phyloP scores from a whole-genome alignment of 2,113 vertebrate genomes.

The Clinocottus analis region DNA sequence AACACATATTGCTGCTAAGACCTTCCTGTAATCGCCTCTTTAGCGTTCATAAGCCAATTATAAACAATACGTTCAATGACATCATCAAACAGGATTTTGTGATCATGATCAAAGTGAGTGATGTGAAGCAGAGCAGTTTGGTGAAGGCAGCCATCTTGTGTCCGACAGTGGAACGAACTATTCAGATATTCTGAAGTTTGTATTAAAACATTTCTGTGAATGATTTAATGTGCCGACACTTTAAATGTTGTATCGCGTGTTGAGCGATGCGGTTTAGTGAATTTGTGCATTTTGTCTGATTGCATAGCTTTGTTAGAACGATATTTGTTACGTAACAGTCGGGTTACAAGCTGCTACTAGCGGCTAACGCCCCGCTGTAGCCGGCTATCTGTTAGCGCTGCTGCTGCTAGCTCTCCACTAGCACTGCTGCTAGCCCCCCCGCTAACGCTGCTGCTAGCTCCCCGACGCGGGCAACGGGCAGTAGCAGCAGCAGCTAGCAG shows the following conservation, averaged over 20 bases:
- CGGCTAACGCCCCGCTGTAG: too few species aligned
- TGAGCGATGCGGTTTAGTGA: neutral
- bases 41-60: neutral
- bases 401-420: too few species aligned
- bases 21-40: neutral
- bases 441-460: too few species aligned
- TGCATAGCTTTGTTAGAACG: neutral
- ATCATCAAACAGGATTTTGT: neutral
- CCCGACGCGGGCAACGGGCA: too few species aligned
- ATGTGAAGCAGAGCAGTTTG: neutral
- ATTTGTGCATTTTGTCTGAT: neutral
- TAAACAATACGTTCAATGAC: neutral
- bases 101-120: too few species aligned
- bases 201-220: neutral
- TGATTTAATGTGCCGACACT: neutral
- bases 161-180: neutral
- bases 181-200: neutral
- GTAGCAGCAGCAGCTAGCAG: too few species aligned
- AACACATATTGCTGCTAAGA: neutral
- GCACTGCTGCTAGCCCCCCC: too few species aligned
- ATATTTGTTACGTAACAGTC: too few species aligned
- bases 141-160: neutral
- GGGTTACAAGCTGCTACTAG: too few species aligned
- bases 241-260: neutral
- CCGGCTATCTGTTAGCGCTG: too few species aligned